Conservation (phyloP, 30 jellyfish, hydroid and myxozoan species). For the Hydra vulgaris region DNA sequence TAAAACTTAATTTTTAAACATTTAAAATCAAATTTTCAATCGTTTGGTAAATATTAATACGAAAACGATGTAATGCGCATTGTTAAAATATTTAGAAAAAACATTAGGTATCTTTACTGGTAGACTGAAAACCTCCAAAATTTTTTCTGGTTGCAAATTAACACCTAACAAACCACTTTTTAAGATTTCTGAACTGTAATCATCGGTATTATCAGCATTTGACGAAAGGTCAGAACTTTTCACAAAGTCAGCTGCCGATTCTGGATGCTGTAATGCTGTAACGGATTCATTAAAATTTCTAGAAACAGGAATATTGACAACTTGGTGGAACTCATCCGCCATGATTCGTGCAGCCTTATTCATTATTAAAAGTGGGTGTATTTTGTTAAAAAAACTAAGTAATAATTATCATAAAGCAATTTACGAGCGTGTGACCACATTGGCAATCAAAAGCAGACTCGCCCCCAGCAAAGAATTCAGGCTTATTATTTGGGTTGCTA, state of each 20-base stretch:
- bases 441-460: background rate
- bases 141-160: slow-evolving; percentile 29
- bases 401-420: too few species aligned
- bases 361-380: background rate
- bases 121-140: slow-evolving; percentile 21
- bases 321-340: slow-evolving; percentile 16
- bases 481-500: too few species aligned
- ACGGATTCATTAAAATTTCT: background rate
- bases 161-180: slow-evolving; percentile 12
- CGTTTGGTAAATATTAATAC: too few species aligned
- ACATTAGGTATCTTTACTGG: background rate
- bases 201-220: background rate
- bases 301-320: background rate
- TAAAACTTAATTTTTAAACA: too few species aligned
- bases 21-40: too few species aligned
- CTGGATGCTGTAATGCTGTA: background rate
- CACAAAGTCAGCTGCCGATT: background rate
- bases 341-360: background rate
- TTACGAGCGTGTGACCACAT: background rate
- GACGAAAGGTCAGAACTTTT: background rate
- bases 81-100: too few species aligned
- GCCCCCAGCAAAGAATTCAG: too few species aligned
- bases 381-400: background rate
- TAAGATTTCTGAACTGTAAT: background rate
- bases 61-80: too few species aligned